Evolutionary conservation across 2,888 invertebrate genomes (phyloP), one percentile per base, ranked within the genome.

Genomic region (Callyntrura guangdongensis): DNA sequence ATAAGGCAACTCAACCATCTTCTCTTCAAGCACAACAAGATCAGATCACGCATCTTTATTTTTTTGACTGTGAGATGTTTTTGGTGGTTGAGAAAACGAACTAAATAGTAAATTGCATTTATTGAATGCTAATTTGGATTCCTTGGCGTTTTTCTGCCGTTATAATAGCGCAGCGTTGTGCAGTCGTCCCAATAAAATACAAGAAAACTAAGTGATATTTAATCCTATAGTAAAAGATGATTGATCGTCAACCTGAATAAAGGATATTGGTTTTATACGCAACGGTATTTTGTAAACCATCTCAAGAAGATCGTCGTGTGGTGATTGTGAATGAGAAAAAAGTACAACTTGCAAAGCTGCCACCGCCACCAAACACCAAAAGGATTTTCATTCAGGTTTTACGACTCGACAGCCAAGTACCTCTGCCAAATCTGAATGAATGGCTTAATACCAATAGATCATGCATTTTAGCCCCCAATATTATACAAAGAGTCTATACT

Each of bases 71-170:
- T 59, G 14, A 83, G 36, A 17, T 64, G 45, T 64, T 56, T 45
- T 82, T 61, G 20, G 5, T 20, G 56, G n/a, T 47, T 11, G 67
- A 83, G 61, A 82, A 61, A 88, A 82, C 67, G 86, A 84, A 69
- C 81, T 56, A 81, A 77, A 86, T 86, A 56, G 22, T 9, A 27
- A 74, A 14, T 77, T 89, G 77, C 74, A 77, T 59, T 61, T 9
- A 45, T 36, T 89, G 89, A 89, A 89, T 89, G 84, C 89, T 89
- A 89, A 89, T 89, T 87, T 67, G 17, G 25, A 67, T 59, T 69
- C 69, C 69, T 84, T 17, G 47, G 25, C 53, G 49, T 74, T 49
- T 74, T 49, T 49, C 20, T 36, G 36, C 36, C 36, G 36, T 36
- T 36, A 36, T 36, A 36, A 74, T n/a, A 67, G 6, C 9, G 25